Evolutionary conservation across 2,113 vertebrate genomes (phyloP), one percentile per base, ranked within the genome.

Genomic region (Eulemur rufifrons): DNA sequence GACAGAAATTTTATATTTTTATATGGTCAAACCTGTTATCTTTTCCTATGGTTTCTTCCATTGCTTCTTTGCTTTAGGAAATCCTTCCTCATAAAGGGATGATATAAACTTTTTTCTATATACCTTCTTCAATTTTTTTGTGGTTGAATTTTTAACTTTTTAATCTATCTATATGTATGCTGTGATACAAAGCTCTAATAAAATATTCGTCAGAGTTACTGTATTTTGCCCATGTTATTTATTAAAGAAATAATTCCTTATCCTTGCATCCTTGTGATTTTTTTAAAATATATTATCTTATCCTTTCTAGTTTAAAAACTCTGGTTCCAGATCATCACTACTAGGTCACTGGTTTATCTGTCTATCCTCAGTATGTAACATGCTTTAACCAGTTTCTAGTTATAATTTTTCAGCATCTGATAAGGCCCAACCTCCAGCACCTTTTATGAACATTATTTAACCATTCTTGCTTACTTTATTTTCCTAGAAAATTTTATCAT

Each of bases 131-230:
- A 80, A 29, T 42, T 78, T 86, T 89, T 50, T 93, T 84, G 54
- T 74, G 20, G 56, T 61, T 96, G 45, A 91, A 81, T 88, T 86
- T 91, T 97, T 86, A 95, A 73, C 77, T 83, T n/a, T 82, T 95
- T 92, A 81, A 59, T 86, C 45, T 73, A 42, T 86, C 45, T 73
- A 77, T 54, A 37, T 52, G 8, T 78, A 63, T 83, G 18, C 32
- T 69, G 11, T 86, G 39, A 59, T 71, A 1, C 29, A 86, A 94
- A 87, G n/a, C 34, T 64, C 39, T 94, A 78, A 91, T 61, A 59
- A 94, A 96, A 85, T 82, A 73, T 10, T 89, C 25, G n/a, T n/a
- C n/a, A n/a, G 91, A 45, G 7, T 59, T 47, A 54, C 6, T 76
- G 59, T 45, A 39, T 86, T 85, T 45, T 37, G n/a, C 54, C 59